Evolutionary conservation across 2,888 invertebrate genomes (phyloP).

Genomic region (Agriopis marginaria): DNA sequence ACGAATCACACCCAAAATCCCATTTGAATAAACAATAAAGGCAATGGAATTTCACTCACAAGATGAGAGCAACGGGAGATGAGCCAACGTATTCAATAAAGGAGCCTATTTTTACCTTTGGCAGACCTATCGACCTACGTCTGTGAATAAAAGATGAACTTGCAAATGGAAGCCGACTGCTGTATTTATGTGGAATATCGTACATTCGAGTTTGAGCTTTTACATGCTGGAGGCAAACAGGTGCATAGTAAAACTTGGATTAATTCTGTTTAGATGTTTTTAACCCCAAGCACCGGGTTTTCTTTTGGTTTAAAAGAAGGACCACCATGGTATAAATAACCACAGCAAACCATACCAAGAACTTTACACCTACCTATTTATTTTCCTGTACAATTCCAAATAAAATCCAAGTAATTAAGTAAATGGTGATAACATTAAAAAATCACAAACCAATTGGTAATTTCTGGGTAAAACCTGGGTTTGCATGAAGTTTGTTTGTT

Average conservation of each 20-base stretch:
- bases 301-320: background rate
- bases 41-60: conserved; percentile 45
- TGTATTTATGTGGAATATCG: conserved; percentile 12
- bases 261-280: background rate
- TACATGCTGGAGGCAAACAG: conserved; percentile 11
- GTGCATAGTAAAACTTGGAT: conserved; percentile 2
- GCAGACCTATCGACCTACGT: conserved; percentile 50
- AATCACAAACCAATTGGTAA: too few relatives aligned
- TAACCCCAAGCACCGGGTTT: background rate
- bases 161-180: conserved; percentile 53
- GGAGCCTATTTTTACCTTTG: conserved; percentile 56
- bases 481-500: too few relatives aligned
- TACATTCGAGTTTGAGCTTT: conserved; percentile 18
- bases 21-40: conserved; percentile 44
- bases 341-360: too few relatives aligned
- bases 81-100: conserved; percentile 52
- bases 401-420: too few relatives aligned
- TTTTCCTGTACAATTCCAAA: background rate
- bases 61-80: conserved; percentile 43
- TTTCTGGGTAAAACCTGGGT: too few relatives aligned
- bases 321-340: too few relatives aligned
- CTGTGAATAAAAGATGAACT: conserved; percentile 67
- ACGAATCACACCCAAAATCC: conserved; percentile 21
- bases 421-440: too few relatives aligned
- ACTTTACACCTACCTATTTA: background rate